phyloP scores from a whole-genome alignment of 2,888 invertebrate species.

The Stenoptilia bipunctidactyla region DNA sequence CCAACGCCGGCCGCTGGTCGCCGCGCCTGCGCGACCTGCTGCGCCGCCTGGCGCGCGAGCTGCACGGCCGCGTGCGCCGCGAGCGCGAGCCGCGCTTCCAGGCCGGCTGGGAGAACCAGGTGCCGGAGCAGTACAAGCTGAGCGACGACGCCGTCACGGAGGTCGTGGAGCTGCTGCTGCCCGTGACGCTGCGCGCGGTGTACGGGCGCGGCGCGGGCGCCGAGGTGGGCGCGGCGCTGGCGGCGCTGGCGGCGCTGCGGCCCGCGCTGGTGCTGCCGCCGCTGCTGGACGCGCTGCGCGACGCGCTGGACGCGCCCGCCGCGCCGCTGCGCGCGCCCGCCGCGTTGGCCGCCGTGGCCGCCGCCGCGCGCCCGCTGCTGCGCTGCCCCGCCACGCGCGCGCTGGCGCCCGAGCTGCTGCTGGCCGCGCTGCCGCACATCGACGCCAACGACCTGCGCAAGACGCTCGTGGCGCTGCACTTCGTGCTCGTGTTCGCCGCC shows the following conservation, averaged over 20 bases:
- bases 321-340: slow-evolving; percentile 89
- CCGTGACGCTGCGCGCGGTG: slow-evolving; percentile 82
- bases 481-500: slow-evolving; percentile 81
- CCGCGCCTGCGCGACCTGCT: slow-evolving; percentile 76
- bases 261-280: slow-evolving; percentile 88
- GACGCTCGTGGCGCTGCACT: slow-evolving; percentile 81
- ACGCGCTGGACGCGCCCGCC: slow-evolving; percentile 85
- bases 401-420: slow-evolving; percentile 79
- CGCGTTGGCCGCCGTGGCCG: slow-evolving; percentile 77
- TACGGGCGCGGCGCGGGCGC: slow-evolving; percentile 78
- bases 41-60: slow-evolving; percentile 75
- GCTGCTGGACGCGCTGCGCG: slow-evolving; percentile 83
- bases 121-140: slow-evolving; percentile 78
- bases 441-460: slow-evolving; percentile 90
- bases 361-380: slow-evolving; percentile 77
- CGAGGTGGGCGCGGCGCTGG: slow-evolving; percentile 77
- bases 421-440: slow-evolving; percentile 87
- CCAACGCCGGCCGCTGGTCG: slow-evolving; percentile 88
- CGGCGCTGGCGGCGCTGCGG: slow-evolving; percentile 81
- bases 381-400: slow-evolving; percentile 67
- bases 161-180: slow-evolving; percentile 83
- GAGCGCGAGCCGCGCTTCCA: slow-evolving; percentile 73
- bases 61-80: slow-evolving; percentile 68
- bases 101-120: slow-evolving; percentile 77
- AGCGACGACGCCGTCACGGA: slow-evolving; percentile 84